phyloP scores from a whole-genome alignment of 1,140 invertebrate genomes.

The Myzus persicae region DNA sequence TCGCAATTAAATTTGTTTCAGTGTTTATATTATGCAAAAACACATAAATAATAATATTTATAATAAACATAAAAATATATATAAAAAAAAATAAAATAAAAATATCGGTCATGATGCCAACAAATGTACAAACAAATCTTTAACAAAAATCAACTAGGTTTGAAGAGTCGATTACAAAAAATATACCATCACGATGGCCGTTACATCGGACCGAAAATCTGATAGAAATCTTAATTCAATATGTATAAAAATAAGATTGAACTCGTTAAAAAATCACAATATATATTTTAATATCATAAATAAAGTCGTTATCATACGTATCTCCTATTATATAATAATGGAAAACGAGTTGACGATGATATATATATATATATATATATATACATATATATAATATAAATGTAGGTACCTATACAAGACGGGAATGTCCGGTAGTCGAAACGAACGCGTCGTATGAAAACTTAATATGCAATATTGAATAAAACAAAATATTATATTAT shows the following conservation, averaged over 20 bases:
- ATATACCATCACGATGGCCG: background rate
- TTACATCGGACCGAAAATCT: background rate
- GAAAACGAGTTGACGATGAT: background rate
- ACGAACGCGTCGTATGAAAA: background rate
- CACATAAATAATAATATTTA: conserved; percentile 2
- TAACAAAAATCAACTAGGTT: conserved; percentile 9
- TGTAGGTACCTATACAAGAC: background rate
- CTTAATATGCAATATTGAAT: background rate
- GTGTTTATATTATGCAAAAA: background rate
- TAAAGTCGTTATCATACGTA: background rate
- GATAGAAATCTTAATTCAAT: background rate
- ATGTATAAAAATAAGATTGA: background rate
- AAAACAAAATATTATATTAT: background rate
- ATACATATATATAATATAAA: too few relatives aligned
- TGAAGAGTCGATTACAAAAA: background rate
- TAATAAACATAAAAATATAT: conserved; percentile 9
- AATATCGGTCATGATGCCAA: background rate
- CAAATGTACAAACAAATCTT: conserved; percentile 11
- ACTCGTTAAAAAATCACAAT: conserved; percentile 1
- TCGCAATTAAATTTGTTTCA: background rate
- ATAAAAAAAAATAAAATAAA: background rate
- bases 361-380: background rate
- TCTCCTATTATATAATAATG: background rate
- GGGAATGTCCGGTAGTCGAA: background rate
- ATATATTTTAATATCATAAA: background rate